Evolutionary conservation across 2,888 invertebrate species (phyloP), one percentile per base, ranked within the genome.

Genomic region (Sinotaia quadrata): DNA sequence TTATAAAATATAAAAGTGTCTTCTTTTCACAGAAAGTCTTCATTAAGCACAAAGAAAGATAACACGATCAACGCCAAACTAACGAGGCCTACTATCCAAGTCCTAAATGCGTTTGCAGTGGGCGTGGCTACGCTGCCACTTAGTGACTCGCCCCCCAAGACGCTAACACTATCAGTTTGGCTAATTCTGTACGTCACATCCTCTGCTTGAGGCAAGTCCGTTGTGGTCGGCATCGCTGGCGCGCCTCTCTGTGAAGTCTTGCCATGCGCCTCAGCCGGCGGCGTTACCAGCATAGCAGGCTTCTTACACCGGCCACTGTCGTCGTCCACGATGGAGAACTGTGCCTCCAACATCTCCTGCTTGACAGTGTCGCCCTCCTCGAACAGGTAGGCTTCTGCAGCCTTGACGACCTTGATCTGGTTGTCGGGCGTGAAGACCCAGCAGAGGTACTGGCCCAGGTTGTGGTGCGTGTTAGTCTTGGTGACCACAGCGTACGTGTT

Each of bases 401-500:
- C 71, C 34, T 72, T 72, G 57, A 68, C 51, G n/a, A 72, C 68
- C 54, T 75, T 74, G n/a, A 75, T 74, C 3, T 78, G 71, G 18
- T 71, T 72, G 18, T 75, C 74, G 8, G 66, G 66, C 1, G 77
- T 73, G 69, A 82, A 80, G 34, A 81, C 74, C 80, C 82, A 82
- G 54, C 79, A 80, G 10, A 78, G 52, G 66, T 76, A 81, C 69
- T 80, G 69, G 33, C 71, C 75, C 33, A 59, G 44, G 4, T 37
- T n/a, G 33, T 24, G 31, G 37, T 41, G 63, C 8, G 52, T 59
- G 1, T n/a, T 54, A 2, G 73, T 71, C 49, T 70, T 71, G 51
- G 82, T 80, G 3, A 82, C 73, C 18, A 82, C 76, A 10, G 80
- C 76, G 66, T 76, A 73, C 2, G 75, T 76, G 47, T 77, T 72